phyloP scores from a whole-genome alignment of 1,140 invertebrate genomes.

The Delia radicum region DNA sequence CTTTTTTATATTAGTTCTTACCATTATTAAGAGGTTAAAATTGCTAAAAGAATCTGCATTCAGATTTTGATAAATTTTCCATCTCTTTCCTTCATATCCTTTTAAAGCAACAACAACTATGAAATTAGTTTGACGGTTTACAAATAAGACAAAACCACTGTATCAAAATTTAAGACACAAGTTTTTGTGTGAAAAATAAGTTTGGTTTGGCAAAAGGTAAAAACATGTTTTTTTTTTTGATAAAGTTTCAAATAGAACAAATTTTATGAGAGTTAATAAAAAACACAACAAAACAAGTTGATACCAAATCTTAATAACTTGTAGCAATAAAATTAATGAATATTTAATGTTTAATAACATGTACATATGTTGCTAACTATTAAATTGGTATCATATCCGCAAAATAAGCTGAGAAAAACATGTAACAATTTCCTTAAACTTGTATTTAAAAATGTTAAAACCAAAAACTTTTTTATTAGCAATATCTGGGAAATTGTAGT shows the following conservation, averaged over 20 bases:
- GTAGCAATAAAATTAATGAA: slow-evolving; percentile 14
- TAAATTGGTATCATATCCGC: no score
- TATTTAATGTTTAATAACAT: slow-evolving; percentile 11
- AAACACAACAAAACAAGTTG: neutral
- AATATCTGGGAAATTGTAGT: neutral
- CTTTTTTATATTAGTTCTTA: no score
- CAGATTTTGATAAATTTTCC: no score
- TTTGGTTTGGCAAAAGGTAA: neutral
- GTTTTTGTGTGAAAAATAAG: neutral
- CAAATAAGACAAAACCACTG: no score
- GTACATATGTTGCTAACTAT: neutral
- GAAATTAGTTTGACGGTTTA: no score
- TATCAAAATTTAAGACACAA: neutral
- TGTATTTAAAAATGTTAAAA: no score
- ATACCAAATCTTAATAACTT: neutral
- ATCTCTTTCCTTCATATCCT: no score
- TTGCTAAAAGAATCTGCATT: no score
- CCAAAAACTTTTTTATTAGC: neutral
- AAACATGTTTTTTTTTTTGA: neutral
- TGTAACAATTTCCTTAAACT: no score
- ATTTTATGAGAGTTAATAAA: neutral
- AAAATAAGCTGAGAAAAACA: neutral
- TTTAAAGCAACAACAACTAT: no score
- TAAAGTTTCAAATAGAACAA: neutral
- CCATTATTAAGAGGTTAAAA: no score